Base-by-base conservation (phyloP, 2,888 invertebrate species). In the Trimorus sp. region DNA sequence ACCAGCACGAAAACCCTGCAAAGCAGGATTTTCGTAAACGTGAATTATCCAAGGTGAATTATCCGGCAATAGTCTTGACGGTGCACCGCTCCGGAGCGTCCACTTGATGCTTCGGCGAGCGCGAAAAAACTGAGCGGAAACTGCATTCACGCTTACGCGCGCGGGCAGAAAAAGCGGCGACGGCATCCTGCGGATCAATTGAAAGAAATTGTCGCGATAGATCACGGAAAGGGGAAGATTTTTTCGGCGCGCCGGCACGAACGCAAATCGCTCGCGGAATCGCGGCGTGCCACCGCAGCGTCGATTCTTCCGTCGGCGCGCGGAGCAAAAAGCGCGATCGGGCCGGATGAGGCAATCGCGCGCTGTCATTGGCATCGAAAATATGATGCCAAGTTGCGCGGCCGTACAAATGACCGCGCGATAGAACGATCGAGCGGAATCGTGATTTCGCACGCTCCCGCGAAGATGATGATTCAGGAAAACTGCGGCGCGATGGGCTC, bases 361-460 rank as follows among this genome's bases (percentile, higher is more conserved):
- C 15, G 59, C 53, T 66, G 68, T 63, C 73, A 54, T 73, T 60
- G 62, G 48, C 48, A 53, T 75, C 54, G 49, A 63, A 70, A 40
- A 54, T 58, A 40, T 56, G 68, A 70, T 48, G 62, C 71, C 37
- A 53, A 51, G n/a, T n/a, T n/a, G n/a, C 26, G 58, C 49, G 58
- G 45, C 37, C 56, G 56, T 60, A 66, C 71, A 78, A 71, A 78
- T 66, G 59, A 58, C 56, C 58, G 45, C 45, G 48, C 15, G 53
- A 51, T 66, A 66, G 53, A 54, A 75, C 40, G 40, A 40, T 40
- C 59, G 59, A 37, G n/a, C 48, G 62, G 48, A 16, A 62, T 65
- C 75, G 70, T 68, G 79, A 82, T 71, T 79, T 82, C 68, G 65
- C 82, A 71, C 71, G 75, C 69, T 70, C 69, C 59, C 59, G 63